phyloP scores from a whole-genome alignment of 2,797 vertebrate genomes.

The Merluccius polli region DNA sequence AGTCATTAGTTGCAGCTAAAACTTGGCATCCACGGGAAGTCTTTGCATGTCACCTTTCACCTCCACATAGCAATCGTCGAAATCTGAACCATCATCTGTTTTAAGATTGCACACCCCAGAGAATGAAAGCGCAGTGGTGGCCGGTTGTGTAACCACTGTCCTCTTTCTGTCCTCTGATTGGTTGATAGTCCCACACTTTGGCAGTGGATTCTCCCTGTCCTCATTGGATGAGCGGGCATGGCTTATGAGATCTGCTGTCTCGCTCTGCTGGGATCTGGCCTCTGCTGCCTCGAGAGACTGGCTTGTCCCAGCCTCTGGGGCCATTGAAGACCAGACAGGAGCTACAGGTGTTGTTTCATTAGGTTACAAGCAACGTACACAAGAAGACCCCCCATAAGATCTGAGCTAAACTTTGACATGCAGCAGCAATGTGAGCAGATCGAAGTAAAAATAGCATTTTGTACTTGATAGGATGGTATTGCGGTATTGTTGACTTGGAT shows the following conservation, averaged over 20 bases:
- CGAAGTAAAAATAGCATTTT: background rate
- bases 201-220: conserved; percentile 73
- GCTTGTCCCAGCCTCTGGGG: conserved; percentile 73
- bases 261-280: conserved; percentile 70
- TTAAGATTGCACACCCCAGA: conserved; percentile 78
- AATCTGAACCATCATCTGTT: conserved; percentile 62
- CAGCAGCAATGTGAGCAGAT: conserved; percentile 6
- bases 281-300: conserved; percentile 70
- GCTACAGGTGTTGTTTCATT: conserved; percentile 68
- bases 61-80: conserved; percentile 77
- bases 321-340: conserved; percentile 75
- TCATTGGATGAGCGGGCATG: conserved; percentile 72
- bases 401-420: conserved; percentile 40
- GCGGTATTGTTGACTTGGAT: background rate
- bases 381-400: conserved; percentile 19
- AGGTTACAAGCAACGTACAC: conserved; percentile 47
- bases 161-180: conserved; percentile 72
- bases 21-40: conserved; percentile 46
- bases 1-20: conserved; percentile 53
- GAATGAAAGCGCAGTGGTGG: conserved; percentile 60
- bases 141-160: conserved; percentile 68
- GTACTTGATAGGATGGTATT: background rate
- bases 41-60: conserved; percentile 83
- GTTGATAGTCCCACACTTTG: conserved; percentile 71
- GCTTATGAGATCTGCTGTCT: conserved; percentile 72